Base-by-base conservation (phyloP, 2,797 vertebrate species). In the Sparus aurata region DNA sequence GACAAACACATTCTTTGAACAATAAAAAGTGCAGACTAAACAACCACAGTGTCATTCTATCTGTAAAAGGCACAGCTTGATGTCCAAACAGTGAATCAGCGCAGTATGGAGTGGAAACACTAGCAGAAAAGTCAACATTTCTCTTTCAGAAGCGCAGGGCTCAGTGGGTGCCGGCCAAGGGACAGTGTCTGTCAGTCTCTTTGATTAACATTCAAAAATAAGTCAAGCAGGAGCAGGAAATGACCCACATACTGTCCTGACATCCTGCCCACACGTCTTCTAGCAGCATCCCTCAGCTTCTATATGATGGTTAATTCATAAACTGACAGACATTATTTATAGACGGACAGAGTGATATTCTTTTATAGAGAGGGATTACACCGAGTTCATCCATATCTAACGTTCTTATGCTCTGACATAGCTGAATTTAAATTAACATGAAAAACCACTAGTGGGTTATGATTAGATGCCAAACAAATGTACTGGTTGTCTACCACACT, bases 121-220 rank as follows among this genome's bases (percentile, higher is more conserved):
- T 46, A 54, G 60, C 60, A 79, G 68, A 52, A 76, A 83, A 84
- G 69, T 69, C 76, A 84, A 65, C 38, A 16, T 20, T 46, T 73
- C 71, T 68, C 58, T 46, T 80, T 59, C 57, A 72, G 60, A 57
- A 59, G 76, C 77, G 69, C 30, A 70, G 57, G 68, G 47, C 70
- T 78, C 61, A 75, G 52, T 68, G 85, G 83, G 69, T 43, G 12
- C 34, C 77, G 69, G 76, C 84, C 82, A 80, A 65, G 18, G 85
- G 73, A 86, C 69, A 75, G 59, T 50, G 61, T 76, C 66, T 76
- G 82, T 85, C 79, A 87, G 81, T 89, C 77, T 81, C 82, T 92
- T 87, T 90, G 91, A 92, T 94, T 91, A 90, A 76, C 73, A 81
- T 66, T 86, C 69, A 80, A 89, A 89, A 89, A 89, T 66, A 84